Percentiles rank a stretch among this genome's conserved stretches.
phyloP scores from a whole-genome alignment of 2,113 vertebrate genomes.

The Lepisosteus oculatus region DNA sequence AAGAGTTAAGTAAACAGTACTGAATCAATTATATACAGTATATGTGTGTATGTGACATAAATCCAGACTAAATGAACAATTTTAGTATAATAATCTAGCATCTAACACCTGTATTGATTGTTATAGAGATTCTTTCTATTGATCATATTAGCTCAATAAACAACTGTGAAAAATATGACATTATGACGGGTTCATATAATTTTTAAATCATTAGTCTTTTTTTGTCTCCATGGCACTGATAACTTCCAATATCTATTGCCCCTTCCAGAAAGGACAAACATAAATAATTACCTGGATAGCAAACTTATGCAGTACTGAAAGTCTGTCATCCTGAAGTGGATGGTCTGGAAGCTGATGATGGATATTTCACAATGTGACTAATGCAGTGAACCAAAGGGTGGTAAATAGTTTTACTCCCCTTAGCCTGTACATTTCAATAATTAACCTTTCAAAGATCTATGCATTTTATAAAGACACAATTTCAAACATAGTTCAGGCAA shows the following conservation, averaged over 20 bases:
- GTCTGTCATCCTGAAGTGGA: conserved; percentile 23
- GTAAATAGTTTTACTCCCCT: conserved; percentile 1
- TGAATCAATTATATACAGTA: no score
- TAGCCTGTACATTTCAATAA: background rate
- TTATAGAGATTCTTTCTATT: conserved; percentile 1
- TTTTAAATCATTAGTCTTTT: conserved; percentile 15
- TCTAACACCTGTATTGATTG: background rate
- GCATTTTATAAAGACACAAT: no score
- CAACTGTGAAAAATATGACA: conserved; percentile 17
- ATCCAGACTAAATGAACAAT: background rate
- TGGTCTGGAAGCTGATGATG: conserved; percentile 41
- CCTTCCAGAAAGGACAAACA: conserved; percentile 29
- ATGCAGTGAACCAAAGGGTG: conserved; percentile 30
- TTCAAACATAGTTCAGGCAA: no score
- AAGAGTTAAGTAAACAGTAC: no score
- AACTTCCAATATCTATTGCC: conserved; percentile 23
- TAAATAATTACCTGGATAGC: conserved; percentile 39
- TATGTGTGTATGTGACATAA: no score
- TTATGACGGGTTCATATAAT: conserved; percentile 13
- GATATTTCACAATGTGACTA: conserved; percentile 51
- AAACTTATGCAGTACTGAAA: conserved; percentile 29
- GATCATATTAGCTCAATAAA: conserved; percentile 19
- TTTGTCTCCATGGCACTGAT: conserved; percentile 16
- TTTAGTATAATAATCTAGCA: background rate
- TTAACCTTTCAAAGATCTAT: background rate